Percentiles rank a stretch among this genome's conserved stretches.
Conservation (phyloP, 2,797 vertebrate genomes). For the Helostoma temminkii region DNA sequence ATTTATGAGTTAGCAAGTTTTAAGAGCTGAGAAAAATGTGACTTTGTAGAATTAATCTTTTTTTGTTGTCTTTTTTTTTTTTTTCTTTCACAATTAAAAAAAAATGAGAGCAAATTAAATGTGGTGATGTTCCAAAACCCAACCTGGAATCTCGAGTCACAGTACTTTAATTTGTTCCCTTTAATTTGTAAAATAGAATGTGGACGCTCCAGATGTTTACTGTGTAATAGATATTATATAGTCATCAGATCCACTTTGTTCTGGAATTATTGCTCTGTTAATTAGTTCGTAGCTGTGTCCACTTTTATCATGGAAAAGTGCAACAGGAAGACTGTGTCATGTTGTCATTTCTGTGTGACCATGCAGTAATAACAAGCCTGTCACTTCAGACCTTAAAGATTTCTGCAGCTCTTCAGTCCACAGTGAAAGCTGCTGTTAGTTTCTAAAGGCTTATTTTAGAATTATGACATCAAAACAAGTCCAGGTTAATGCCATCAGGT, state of each 20-base stretch:
- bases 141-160: constrained; percentile 62
- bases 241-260: constrained; percentile 31
- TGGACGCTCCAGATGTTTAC: constrained; percentile 50
- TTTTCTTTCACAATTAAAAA: constrained; percentile 78
- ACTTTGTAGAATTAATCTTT: constrained; percentile 80
- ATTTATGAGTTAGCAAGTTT: constrained; percentile 74
- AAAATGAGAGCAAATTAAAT: constrained; percentile 79
- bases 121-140: constrained; percentile 73
- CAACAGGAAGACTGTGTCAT: constrained; percentile 53
- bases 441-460: too few relatives aligned
- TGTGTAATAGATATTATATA: constrained; percentile 43
- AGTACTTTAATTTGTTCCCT: constrained; percentile 50
- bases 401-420: too few relatives aligned
- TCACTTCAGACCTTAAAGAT: too few relatives aligned
- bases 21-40: constrained; percentile 59
- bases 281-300: constrained; percentile 49
- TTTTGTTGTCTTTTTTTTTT: constrained; percentile 56
- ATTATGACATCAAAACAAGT: too few relatives aligned
- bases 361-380: constrained; percentile 54
- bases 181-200: constrained; percentile 41
- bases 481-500: too few relatives aligned
- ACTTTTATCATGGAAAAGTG: constrained; percentile 61
- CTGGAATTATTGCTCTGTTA: constrained; percentile 49
- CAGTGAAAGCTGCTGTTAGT: too few relatives aligned
- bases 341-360: constrained; percentile 60